Percentiles rank a stretch among this genome's conserved stretches.
These are phyloP conservation scores for Junco hyemalis DNA, from an alignment of 2,113 vertebrate species.

Conservation along the genomic window DNA sequence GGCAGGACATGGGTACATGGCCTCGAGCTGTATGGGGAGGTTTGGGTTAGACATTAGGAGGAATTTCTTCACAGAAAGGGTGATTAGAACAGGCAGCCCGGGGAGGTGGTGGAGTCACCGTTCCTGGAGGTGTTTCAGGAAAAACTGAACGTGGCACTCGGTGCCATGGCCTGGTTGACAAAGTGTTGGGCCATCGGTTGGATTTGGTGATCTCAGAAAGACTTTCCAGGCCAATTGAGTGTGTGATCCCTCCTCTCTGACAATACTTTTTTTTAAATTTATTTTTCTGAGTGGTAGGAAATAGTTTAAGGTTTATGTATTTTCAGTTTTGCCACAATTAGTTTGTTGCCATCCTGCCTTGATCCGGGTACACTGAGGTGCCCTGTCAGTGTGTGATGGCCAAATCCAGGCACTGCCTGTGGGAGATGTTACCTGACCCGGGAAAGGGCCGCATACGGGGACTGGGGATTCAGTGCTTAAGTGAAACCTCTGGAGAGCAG, in stretches of 20 bases:
- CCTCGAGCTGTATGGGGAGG: background rate
- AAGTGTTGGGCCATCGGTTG: background rate
- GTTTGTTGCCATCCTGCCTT: background rate
- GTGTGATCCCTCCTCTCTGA: background rate
- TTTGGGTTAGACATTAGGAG: background rate
- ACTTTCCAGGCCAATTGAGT: background rate
- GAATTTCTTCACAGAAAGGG: background rate
- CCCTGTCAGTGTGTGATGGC: rapidly evolving
- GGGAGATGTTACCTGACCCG: background rate
- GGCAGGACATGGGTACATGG: background rate
- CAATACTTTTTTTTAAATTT: background rate
- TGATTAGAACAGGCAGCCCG: background rate
- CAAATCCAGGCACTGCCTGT: rapidly evolving
- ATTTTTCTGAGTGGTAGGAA: background rate
- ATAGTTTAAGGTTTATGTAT: rapidly evolving
- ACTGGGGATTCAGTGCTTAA: background rate
- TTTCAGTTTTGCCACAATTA: background rate
- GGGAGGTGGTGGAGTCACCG: rapidly evolving
- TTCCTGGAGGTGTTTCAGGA: background rate
- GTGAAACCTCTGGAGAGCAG: background rate
- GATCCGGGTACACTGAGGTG: rapidly evolving
- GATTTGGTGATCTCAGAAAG: rapidly evolving
- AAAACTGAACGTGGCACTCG: rapidly evolving
- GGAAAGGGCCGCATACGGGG: background rate
- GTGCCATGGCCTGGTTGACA: rapidly evolving